Conservation (phyloP, 2,113 vertebrate genomes). For the Oophaga pumilio region DNA sequence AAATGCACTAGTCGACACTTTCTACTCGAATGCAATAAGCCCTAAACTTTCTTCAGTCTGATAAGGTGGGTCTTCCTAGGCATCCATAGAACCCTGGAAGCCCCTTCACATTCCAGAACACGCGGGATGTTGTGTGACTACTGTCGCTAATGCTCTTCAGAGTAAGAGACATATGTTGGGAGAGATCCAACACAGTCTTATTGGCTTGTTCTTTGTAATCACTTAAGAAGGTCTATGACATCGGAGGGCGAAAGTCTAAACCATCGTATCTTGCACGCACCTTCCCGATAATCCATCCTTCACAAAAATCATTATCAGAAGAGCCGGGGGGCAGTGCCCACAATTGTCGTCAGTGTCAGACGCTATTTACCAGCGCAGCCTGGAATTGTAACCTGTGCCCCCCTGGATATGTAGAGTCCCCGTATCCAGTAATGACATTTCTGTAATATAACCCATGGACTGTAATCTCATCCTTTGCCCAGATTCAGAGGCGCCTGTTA, state of each 20-base stretch:
- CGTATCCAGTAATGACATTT: too few species aligned
- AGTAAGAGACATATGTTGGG: conserved; percentile 60
- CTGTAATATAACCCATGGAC: too few species aligned
- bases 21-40: too few species aligned
- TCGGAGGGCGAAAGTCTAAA: background rate
- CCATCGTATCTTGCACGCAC: background rate
- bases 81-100: background rate
- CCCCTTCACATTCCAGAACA: background rate
- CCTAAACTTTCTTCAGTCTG: background rate
- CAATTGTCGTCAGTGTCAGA: too few species aligned
- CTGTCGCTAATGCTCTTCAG: conserved; percentile 16
- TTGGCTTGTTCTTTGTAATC: conserved; percentile 62
- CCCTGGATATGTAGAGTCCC: too few species aligned
- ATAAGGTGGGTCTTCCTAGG: background rate
- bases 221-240: conserved; percentile 52
- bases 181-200: conserved; percentile 57
- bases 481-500: too few species aligned
- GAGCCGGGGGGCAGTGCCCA: too few species aligned
- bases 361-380: too few species aligned
- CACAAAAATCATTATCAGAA: too few species aligned
- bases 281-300: background rate
- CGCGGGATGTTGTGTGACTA: background rate
- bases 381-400: too few species aligned
- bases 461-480: too few species aligned
- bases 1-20: background rate